These are phyloP conservation scores for Porites lobata DNA, from an alignment of 92 coral and sea anemone genomes.

Conservation along the genomic window DNA sequence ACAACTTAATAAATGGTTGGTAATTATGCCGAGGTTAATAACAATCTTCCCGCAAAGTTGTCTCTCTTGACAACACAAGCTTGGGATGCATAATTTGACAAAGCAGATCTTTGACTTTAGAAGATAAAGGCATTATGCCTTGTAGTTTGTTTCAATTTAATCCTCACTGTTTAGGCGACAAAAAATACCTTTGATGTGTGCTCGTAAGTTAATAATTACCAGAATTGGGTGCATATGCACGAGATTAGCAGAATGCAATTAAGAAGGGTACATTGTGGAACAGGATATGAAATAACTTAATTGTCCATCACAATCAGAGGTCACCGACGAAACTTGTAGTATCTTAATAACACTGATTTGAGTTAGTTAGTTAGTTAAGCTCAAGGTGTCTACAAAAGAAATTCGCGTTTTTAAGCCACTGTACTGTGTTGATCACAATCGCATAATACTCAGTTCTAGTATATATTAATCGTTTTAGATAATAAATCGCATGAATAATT, in stretches of 20 bases:
- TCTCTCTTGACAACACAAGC: conserved; percentile 24
- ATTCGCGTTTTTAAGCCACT: neutral
- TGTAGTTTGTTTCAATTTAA: neutral
- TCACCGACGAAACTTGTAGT: neutral
- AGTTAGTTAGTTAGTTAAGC: neutral
- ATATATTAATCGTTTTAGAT: too few relatives aligned
- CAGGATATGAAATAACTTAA: neutral
- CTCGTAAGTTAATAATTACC: neutral
- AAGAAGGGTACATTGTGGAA: conserved; percentile 17
- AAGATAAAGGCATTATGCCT: neutral
- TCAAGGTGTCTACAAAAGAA: neutral
- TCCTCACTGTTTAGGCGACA: neutral
- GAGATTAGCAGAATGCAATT: conserved; percentile 3
- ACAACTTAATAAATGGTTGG: neutral
- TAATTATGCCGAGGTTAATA: too few relatives aligned
- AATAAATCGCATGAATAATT: too few relatives aligned
- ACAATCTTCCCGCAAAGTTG: neutral
- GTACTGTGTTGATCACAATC: too few relatives aligned
- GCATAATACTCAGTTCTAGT: too few relatives aligned
- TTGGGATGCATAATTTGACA: neutral
- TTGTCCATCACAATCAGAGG: neutral
- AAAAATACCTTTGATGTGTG: neutral
- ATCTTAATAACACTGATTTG: neutral
- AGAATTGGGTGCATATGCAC: neutral
- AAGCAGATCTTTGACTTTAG: neutral